Evolutionary conservation across 2,888 invertebrate genomes (phyloP), one percentile per base, ranked within the genome.

Genomic region (Unio pictorum): DNA sequence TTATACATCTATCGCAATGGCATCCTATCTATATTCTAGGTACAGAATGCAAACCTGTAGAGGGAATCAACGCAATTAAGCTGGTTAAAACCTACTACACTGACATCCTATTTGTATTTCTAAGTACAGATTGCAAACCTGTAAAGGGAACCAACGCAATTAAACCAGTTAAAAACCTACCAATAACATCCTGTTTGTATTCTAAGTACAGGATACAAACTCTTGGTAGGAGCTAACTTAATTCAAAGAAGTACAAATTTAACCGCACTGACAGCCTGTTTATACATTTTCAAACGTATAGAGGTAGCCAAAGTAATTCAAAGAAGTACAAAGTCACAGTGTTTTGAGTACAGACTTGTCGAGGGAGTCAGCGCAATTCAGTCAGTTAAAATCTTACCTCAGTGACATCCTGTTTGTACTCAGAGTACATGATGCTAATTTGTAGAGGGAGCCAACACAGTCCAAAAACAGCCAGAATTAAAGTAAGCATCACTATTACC

Each of bases 201-300:
- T 85, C 86, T 1, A 83, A 71, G 68, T 85, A 88, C 58, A 88
- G 74, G 34, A 88, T 77, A 28, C 76, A 74, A 15, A 82, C 69
- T 61, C 85, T 83, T 30, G 84, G 75, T 3, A 87, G 87, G 45
- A 84, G 71, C 87, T 87, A 88, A 69, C 87, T 87, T 8, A 86
- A 26, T 7, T 82, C 81, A 67, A 87, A 87, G 6, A 83, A 80
- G 0, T 81, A 74, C 55, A 86, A 70, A 26, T 87, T 81, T 20
- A 84, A 71, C 30, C 30, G 30, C 30, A 30, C 30, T 6, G 30
- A 30, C 30, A 30, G 4, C 30, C 30, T 30, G 30, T 6, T 0
- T 30, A 30, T 4, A 30, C 6, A 30, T 5, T 30, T 30, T 30
- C 30, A 30, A 30, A 30, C 4, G 0, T 30, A 30, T 30, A 30